Percentiles rank a stretch among this genome's conserved stretches.
These are phyloP conservation scores for Epizoanthus ramosus DNA, from an alignment of 92 coral and sea anemone genomes.

Conservation along the genomic window DNA sequence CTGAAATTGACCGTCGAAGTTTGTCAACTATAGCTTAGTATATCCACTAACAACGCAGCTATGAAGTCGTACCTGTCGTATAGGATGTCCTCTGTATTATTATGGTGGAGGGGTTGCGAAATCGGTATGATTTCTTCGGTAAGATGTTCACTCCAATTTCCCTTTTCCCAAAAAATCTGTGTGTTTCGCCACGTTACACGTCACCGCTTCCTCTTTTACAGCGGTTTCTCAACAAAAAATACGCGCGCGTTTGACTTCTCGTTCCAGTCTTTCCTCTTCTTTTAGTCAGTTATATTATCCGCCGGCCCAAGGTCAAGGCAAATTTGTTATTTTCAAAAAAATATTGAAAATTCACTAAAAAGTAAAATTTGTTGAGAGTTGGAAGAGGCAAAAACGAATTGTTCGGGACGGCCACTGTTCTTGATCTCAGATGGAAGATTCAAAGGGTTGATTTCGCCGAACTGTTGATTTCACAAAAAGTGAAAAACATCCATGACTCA, in stretches of 20 bases:
- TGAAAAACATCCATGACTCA: neutral
- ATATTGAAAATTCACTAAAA: neutral
- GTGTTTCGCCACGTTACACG: conserved; percentile 44
- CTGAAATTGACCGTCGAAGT: neutral
- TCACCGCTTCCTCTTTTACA: conserved; percentile 25
- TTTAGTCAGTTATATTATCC: too few relatives aligned
- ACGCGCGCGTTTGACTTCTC: neutral
- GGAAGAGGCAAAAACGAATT: neutral
- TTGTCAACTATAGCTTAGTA: neutral
- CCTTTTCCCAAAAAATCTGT: neutral
- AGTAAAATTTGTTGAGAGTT: neutral
- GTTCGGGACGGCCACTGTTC: neutral
- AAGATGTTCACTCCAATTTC: neutral
- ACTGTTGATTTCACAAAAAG: neutral
- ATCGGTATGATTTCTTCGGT: conserved; percentile 38
- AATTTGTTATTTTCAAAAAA: neutral
- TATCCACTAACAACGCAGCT: neutral
- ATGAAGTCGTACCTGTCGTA: neutral
- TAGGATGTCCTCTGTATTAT: neutral
- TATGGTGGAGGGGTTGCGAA: conserved; percentile 7
- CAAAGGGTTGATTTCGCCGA: neutral
- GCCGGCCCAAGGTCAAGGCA: too few relatives aligned
- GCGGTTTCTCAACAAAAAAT: conserved; percentile 8
- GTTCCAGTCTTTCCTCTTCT: neutral
- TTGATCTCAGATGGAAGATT: neutral